phyloP scores from a whole-genome alignment of 2,113 vertebrate genomes.

The Lophotis ruficrista region DNA sequence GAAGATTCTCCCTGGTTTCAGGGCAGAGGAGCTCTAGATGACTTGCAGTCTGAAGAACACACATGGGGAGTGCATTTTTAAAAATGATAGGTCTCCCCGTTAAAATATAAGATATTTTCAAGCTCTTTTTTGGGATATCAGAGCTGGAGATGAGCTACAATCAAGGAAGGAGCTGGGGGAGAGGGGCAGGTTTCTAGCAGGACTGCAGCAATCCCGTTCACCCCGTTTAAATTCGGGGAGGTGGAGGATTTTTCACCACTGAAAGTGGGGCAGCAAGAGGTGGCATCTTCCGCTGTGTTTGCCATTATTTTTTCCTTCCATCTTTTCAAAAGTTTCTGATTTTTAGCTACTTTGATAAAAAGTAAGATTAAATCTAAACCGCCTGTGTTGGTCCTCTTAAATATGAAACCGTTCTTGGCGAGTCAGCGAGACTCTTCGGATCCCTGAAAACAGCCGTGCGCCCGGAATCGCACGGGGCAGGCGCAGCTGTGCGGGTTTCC shows the following conservation, averaged over 20 bases:
- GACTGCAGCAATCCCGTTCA: background rate
- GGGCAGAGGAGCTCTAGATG: background rate
- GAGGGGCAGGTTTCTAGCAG: background rate
- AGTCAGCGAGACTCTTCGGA: background rate
- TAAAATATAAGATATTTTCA: background rate
- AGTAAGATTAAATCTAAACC: background rate
- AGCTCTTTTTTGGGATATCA: background rate
- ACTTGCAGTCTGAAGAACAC: background rate
- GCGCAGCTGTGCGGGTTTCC: rapidly evolving
- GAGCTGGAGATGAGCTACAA: background rate
- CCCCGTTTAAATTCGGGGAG: background rate
- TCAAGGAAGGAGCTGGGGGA: background rate
- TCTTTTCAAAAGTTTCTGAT: background rate
- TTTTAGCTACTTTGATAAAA: background rate
- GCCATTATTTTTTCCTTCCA: background rate
- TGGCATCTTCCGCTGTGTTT: background rate
- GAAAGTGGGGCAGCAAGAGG: background rate
- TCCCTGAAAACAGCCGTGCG: background rate
- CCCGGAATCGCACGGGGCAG: background rate
- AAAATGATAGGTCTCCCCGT: background rate
- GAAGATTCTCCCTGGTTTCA: background rate
- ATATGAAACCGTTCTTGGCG: background rate
- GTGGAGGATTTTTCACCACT: background rate
- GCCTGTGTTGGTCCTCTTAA: background rate
- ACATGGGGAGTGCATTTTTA: background rate